A percentile compares a stretch with the other conserved stretches of the same genome.
Evolutionary conservation across 2,888 invertebrate species (phyloP).

Genomic region (Euzophera pinguis): DNA sequence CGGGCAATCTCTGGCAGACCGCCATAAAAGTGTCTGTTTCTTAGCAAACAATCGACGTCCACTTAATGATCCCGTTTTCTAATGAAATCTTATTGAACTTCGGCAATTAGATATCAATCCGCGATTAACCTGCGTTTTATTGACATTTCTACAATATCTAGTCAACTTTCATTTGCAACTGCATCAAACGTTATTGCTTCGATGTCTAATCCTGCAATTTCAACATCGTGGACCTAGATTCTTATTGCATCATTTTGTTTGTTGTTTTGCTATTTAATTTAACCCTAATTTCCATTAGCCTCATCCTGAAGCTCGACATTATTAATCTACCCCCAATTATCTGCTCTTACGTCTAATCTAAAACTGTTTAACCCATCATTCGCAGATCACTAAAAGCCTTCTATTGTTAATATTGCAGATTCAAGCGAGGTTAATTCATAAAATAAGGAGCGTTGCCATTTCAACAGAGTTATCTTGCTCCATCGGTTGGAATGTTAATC

Average conservation of each 20-base stretch:
- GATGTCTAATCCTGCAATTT: neutral
- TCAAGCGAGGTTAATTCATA: constrained; percentile 11
- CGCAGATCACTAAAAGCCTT: constrained; percentile 4
- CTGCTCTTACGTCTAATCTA: constrained; percentile 16
- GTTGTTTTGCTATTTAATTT: neutral
- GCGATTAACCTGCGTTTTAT: neutral
- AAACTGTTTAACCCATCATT: constrained; percentile 24
- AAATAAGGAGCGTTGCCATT: constrained; percentile 12
- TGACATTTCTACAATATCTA: neutral
- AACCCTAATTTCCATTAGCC: neutral
- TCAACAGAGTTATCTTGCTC: constrained; percentile 13
- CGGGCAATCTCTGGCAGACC: constrained; percentile 6
- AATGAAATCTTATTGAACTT: neutral
- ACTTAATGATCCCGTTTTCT: neutral
- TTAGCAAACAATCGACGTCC: constrained; percentile 6
- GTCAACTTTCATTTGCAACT: neutral
- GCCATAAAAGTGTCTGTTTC: constrained; percentile 7
- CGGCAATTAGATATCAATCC: neutral
- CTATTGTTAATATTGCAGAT: constrained; percentile 8
- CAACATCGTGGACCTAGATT: neutral
- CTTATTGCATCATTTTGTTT: neutral
- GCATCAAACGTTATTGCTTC: neutral
- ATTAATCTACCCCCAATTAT: neutral
- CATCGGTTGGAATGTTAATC: constrained; percentile 14
- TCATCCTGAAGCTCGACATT: neutral